Percentiles rank a stretch among this genome's conserved stretches.
phyloP scores from a whole-genome alignment of 1,140 invertebrate species.

The Harlomillsia oculata region DNA sequence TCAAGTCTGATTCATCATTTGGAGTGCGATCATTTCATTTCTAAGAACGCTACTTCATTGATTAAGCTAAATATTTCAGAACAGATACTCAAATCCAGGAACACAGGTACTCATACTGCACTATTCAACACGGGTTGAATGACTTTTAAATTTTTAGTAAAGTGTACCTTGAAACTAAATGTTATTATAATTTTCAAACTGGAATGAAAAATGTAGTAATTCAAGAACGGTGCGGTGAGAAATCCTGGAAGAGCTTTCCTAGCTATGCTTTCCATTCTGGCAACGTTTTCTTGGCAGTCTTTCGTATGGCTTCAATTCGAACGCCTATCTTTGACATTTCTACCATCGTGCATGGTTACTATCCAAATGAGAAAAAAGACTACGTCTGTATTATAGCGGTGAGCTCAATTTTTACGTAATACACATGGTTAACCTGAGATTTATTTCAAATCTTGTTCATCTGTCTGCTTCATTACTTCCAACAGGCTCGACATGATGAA shows the following conservation, averaged over 20 bases:
- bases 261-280: not conserved
- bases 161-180: too few relatives aligned
- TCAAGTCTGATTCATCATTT: conserved; percentile 11
- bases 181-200: not conserved
- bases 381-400: conserved; percentile 14
- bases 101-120: too few relatives aligned
- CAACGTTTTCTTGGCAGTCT: conserved; percentile 13
- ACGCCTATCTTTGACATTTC: conserved; percentile 22
- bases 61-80: conserved; percentile 11
- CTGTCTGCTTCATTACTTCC: not conserved
- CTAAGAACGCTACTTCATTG: not conserved
- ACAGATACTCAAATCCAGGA: too few relatives aligned
- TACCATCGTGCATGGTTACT: conserved; percentile 18
- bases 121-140: not conserved
- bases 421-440: too few relatives aligned
- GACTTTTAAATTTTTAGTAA: too few relatives aligned
- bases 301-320: conserved; percentile 12
- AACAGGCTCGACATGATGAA: conserved; percentile 10
- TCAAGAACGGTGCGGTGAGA: not conserved
- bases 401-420: too few relatives aligned
- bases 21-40: conserved; percentile 4
- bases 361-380: not conserved
- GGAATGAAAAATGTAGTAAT: not conserved
- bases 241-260: conserved; percentile 7
- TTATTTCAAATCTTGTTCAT: not conserved